Percentiles rank a stretch among this genome's conserved stretches.
These are phyloP conservation scores for Dicyrtoma fusca DNA, from an alignment of 2,888 invertebrate species.

Conservation along the genomic window DNA sequence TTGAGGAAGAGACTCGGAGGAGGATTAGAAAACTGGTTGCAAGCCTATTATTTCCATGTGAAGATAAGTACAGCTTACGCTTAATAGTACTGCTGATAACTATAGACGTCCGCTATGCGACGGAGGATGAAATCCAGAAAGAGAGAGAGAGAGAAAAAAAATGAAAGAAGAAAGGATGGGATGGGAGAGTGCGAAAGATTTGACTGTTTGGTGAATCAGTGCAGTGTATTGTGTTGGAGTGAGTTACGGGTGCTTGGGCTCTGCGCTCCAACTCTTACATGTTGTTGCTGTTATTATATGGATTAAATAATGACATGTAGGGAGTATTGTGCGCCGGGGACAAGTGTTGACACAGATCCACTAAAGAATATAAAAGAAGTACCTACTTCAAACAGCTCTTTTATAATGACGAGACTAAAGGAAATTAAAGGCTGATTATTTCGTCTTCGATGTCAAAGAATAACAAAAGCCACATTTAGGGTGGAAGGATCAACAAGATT, in stretches of 20 bases:
- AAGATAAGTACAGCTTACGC: conserved; percentile 6
- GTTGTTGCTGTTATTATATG: conserved; percentile 10
- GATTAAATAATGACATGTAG: conserved; percentile 8
- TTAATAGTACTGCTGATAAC: too few relatives aligned
- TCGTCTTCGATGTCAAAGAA: conserved; percentile 26
- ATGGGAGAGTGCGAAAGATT: not conserved
- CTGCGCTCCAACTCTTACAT: not conserved
- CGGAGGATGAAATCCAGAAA: too few relatives aligned
- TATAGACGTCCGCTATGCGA: not conserved
- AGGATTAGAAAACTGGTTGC: conserved; percentile 22
- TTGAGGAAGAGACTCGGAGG: not conserved
- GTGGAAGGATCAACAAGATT: conserved; percentile 19
- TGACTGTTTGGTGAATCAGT: not conserved
- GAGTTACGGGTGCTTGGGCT: not conserved
- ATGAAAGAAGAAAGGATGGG: not conserved
- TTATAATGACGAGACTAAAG: conserved; percentile 6
- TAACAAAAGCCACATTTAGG: conserved; percentile 27
- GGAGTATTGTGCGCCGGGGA: not conserved
- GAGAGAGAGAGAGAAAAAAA: not conserved
- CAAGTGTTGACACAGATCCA: conserved; percentile 13
- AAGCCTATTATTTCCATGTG: conserved; percentile 17
- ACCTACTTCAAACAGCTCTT: not conserved
- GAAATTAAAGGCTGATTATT: conserved; percentile 26
- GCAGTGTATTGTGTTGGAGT: not conserved
- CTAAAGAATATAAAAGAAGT: not conserved